phyloP scores from a whole-genome alignment of 2,113 vertebrate genomes.

The Pristiophorus japonicus region DNA sequence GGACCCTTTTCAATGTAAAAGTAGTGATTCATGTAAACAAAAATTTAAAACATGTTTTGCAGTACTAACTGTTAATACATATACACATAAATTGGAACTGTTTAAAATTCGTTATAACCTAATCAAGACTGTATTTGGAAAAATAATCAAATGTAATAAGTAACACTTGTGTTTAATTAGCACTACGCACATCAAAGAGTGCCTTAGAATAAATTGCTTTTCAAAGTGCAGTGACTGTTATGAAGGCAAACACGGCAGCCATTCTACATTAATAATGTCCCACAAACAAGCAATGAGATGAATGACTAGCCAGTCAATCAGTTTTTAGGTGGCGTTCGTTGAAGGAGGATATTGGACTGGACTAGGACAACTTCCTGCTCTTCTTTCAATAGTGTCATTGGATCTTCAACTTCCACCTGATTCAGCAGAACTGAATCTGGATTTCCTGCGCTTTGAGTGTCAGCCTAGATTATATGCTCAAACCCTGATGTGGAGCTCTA shows the following conservation, averaged over 20 bases:
- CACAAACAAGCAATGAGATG: neutral
- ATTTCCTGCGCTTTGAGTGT: neutral
- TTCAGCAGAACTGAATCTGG: neutral
- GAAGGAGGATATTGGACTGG: neutral
- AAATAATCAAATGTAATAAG: neutral
- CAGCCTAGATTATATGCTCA: neutral
- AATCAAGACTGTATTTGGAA: neutral
- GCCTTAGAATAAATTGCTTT: neutral
- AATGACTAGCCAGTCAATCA: neutral
- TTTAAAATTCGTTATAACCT: neutral
- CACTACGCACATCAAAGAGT: neutral
- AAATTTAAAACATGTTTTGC: neutral
- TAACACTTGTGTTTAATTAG: neutral
- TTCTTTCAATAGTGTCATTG: neutral
- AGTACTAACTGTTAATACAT: neutral
- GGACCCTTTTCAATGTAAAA: neutral
- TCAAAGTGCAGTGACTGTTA: neutral
- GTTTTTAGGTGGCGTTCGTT: neutral
- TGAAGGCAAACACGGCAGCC: neutral
- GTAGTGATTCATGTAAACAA: neutral
- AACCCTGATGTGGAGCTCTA: neutral
- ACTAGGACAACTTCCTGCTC: neutral
- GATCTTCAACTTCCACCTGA: neutral
- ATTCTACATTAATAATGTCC: neutral
- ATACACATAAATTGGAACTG: neutral